Evolutionary conservation across 2,797 vertebrate species (phyloP).

Genomic region (Pangasius krempfi): DNA sequence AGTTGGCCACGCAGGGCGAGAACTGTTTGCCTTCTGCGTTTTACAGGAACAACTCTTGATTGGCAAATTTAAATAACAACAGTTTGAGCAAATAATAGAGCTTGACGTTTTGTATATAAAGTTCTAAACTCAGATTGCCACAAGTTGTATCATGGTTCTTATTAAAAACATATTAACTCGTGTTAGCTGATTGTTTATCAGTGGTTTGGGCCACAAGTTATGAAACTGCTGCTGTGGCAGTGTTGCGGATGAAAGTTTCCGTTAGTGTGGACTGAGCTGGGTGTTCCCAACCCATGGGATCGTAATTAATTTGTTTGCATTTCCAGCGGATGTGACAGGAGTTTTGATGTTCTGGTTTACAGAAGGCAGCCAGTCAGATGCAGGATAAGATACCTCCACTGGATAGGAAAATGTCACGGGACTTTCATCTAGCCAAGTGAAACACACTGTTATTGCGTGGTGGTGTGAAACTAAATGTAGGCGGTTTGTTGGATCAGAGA

Average conservation of each 20-base stretch:
- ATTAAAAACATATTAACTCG: not conserved
- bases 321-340: conserved; percentile 62
- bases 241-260: conserved; percentile 37
- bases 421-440: conserved; percentile 31
- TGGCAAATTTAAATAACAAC: not conserved
- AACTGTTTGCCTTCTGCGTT: not conserved
- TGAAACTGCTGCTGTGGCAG: conserved; percentile 25
- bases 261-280: conserved; percentile 48
- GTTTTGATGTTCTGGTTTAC: conserved; percentile 49
- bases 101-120: not conserved
- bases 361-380: conserved; percentile 49
- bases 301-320: conserved; percentile 64
- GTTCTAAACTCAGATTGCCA: conserved; percentile 11
- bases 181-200: not conserved
- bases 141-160: not conserved
- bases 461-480: conserved; percentile 19
- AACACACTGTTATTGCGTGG: conserved; percentile 16
- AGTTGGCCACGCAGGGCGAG: conserved; percentile 22
- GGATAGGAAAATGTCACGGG: conserved; percentile 31
- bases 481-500: conserved; percentile 12
- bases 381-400: conserved; percentile 51
- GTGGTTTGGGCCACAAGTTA: conserved; percentile 14
- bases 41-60: not conserved
- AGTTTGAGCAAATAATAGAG: not conserved
- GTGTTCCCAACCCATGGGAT: conserved; percentile 59